Conservation (phyloP, 2,888 invertebrate species). For the Thalpophila matura region DNA sequence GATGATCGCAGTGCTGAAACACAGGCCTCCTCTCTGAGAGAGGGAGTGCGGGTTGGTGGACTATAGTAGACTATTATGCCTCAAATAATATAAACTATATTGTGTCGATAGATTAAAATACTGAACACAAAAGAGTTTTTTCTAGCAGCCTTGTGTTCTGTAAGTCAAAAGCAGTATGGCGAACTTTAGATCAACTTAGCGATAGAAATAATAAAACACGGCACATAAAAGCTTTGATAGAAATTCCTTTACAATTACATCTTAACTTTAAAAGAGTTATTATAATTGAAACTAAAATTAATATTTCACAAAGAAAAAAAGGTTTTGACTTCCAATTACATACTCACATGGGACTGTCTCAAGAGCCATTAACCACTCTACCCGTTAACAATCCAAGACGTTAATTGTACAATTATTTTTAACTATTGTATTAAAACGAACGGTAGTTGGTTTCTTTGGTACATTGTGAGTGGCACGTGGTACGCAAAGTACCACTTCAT, state of each 20-base stretch:
- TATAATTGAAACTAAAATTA: slow-evolving; percentile 59
- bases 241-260: slow-evolving; percentile 49
- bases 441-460: slow-evolving; percentile 88
- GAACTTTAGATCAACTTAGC: slow-evolving; percentile 18
- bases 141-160: neutral
- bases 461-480: slow-evolving; percentile 86
- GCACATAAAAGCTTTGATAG: slow-evolving; percentile 35
- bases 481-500: slow-evolving; percentile 86
- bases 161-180: slow-evolving; percentile 8
- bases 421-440: slow-evolving; percentile 84
- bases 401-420: slow-evolving; percentile 90
- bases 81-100: neutral
- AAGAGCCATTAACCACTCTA: slow-evolving; percentile 79
- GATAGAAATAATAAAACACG: slow-evolving; percentile 36
- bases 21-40: no score
- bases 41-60: no score
- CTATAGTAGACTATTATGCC: no score
- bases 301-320: slow-evolving; percentile 72
- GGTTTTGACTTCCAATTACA: slow-evolving; percentile 84
- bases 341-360: slow-evolving; percentile 76
- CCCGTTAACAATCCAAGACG: slow-evolving; percentile 75
- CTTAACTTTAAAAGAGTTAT: slow-evolving; percentile 51
- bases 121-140: neutral
- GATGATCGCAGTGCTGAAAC: no score
- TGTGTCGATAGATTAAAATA: neutral